These are phyloP conservation scores for Stichodactyla helianthus DNA, from an alignment of 64 coral and sea anemone genomes.

Conservation along the genomic window DNA sequence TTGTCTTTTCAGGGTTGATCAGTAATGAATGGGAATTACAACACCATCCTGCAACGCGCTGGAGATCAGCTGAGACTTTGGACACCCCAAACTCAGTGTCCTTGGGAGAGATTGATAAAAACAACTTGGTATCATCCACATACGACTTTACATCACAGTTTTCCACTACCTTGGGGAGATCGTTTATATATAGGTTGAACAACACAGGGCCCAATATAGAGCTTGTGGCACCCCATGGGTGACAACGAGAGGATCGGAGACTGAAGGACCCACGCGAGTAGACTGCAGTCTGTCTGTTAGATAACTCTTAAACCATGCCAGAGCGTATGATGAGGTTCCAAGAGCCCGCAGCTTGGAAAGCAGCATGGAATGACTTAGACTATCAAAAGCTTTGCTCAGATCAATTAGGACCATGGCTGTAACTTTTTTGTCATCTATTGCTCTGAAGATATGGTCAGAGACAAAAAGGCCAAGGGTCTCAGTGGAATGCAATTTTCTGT, in stretches of 20 bases:
- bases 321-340: neutral
- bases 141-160: constrained; percentile 10
- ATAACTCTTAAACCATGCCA: constrained; percentile 20
- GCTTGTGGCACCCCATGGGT: constrained; percentile 16
- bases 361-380: constrained; percentile 25
- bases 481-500: no score
- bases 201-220: constrained; percentile 16
- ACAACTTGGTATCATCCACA: constrained; percentile 8
- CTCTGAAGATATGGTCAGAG: constrained; percentile 40
- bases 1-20: constrained; percentile 20
- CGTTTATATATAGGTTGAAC: constrained; percentile 19
- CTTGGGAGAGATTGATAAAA: neutral
- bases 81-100: neutral
- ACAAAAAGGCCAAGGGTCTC: constrained; percentile 27
- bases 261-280: neutral
- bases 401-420: constrained; percentile 54
- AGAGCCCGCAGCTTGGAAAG: constrained; percentile 14
- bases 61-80: constrained; percentile 3
- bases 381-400: constrained; percentile 50
- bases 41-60: constrained; percentile 12
- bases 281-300: constrained; percentile 13
- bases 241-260: neutral
- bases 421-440: constrained; percentile 39
- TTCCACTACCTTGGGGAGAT: neutral
- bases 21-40: constrained; percentile 2